phyloP scores from a whole-genome alignment of 2,888 invertebrate genomes.

The Ditula angustiorana region DNA sequence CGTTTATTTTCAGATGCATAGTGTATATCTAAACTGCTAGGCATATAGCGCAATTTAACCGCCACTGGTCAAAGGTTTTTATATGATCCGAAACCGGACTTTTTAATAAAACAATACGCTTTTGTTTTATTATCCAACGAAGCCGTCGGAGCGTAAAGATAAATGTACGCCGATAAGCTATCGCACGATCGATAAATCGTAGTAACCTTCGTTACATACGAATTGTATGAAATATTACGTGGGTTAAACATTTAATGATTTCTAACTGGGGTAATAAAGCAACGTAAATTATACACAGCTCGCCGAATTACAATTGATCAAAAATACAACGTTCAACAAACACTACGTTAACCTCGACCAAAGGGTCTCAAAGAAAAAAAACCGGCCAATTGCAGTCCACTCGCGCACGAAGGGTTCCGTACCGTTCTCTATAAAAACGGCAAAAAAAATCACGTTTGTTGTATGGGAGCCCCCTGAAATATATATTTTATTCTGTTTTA shows the following conservation, averaged over 20 bases:
- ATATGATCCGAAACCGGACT: slow-evolving; percentile 29
- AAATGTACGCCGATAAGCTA: slow-evolving; percentile 74
- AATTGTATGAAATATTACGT: slow-evolving; percentile 38
- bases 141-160: slow-evolving; percentile 58
- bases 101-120: slow-evolving; percentile 42
- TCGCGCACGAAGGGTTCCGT: no score
- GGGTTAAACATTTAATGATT: slow-evolving; percentile 41
- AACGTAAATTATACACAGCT: background rate
- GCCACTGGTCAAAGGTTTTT: slow-evolving; percentile 5
- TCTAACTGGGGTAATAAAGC: slow-evolving; percentile 14
- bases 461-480: no score
- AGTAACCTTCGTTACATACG: slow-evolving; percentile 59
- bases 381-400: no score
- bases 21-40: background rate
- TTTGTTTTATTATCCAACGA: slow-evolving; percentile 46
- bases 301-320: background rate
- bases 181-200: slow-evolving; percentile 77
- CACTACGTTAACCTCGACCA: no score
- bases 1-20: background rate
- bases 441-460: no score
- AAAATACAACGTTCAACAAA: background rate
- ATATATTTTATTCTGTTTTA: no score
- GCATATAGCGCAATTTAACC: slow-evolving; percentile 19
- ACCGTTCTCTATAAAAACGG: no score
- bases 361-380: no score